phyloP scores from a whole-genome alignment of 2,888 invertebrate genomes.

The Ormyrus nitidulus region DNA sequence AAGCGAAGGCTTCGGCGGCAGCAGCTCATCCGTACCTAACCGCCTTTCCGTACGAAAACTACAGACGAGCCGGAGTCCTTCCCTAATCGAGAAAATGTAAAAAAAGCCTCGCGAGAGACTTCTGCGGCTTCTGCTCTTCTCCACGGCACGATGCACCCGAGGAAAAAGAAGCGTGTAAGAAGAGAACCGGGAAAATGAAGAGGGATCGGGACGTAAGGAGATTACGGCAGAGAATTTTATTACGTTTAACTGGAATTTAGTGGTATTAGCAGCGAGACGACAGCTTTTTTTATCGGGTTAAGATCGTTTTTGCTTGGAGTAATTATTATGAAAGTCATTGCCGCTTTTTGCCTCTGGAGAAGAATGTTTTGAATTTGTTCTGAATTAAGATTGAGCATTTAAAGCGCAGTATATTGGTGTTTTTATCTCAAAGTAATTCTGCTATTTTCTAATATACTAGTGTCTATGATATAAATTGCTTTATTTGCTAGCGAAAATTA shows the following conservation, averaged over 20 bases:
- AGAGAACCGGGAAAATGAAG: conserved; percentile 1
- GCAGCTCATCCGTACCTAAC: too few species aligned
- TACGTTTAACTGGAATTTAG: conserved; percentile 9
- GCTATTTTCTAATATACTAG: too few species aligned
- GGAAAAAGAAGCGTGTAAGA: not conserved
- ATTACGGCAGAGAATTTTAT: conserved; percentile 15
- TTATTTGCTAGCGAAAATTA: too few species aligned
- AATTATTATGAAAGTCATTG: not conserved
- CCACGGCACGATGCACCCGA: not conserved
- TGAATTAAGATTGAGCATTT: too few species aligned
- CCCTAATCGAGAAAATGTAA: conserved; percentile 14
- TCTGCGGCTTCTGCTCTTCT: too few species aligned
- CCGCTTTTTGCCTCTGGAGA: too few species aligned
- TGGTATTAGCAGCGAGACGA: not conserved
- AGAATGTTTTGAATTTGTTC: too few species aligned
- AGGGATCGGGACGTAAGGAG: not conserved
- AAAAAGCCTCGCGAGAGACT: not conserved
- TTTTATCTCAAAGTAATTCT: too few species aligned
- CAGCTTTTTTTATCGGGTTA: not conserved
- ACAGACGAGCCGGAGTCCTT: not conserved
- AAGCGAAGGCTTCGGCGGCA: too few species aligned
- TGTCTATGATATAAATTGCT: too few species aligned
- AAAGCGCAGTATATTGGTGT: too few species aligned
- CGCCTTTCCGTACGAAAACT: not conserved
- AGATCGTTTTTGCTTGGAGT: not conserved